Evolutionary conservation across 2,888 invertebrate genomes (phyloP).

Genomic region (Penaeus monodon): DNA sequence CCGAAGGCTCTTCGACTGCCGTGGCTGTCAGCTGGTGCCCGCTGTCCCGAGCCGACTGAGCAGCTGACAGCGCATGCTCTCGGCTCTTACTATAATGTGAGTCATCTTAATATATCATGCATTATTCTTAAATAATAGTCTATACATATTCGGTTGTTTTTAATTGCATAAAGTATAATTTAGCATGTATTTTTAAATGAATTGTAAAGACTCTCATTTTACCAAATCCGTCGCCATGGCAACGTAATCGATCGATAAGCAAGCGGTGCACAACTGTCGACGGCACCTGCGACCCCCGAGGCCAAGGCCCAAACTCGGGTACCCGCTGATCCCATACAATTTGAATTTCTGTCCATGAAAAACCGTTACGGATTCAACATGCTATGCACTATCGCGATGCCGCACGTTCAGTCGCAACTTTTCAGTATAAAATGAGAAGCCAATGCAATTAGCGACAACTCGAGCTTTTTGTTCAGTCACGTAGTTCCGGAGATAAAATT

Average conservation of each 20-base stretch:
- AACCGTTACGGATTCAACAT: background rate
- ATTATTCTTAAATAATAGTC: background rate
- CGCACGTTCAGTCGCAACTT: background rate
- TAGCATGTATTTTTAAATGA: background rate
- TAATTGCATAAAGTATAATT: background rate
- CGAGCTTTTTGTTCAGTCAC: too few relatives aligned
- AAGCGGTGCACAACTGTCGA: conserved; percentile 39
- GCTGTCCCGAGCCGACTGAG: conserved; percentile 24
- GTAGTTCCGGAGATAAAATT: too few relatives aligned
- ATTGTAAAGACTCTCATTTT: conserved; percentile 1
- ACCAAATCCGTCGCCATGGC: conserved; percentile 22
- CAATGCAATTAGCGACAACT: too few relatives aligned
- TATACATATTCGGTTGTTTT: background rate
- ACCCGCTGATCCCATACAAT: conserved; percentile 18
- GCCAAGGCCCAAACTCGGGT: conserved; percentile 23
- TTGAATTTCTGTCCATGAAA: background rate
- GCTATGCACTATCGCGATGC: background rate
- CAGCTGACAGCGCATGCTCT: conserved; percentile 27
- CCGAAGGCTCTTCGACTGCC: conserved; percentile 30
- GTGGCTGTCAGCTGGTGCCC: conserved; percentile 57
- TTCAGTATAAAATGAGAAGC: too few relatives aligned
- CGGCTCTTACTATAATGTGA: background rate
- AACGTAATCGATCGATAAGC: conserved; percentile 52
- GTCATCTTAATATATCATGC: background rate
- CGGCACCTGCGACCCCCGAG: conserved; percentile 43